Conservation (phyloP, 2,797 vertebrate species). For the Manis pentadactyla region DNA sequence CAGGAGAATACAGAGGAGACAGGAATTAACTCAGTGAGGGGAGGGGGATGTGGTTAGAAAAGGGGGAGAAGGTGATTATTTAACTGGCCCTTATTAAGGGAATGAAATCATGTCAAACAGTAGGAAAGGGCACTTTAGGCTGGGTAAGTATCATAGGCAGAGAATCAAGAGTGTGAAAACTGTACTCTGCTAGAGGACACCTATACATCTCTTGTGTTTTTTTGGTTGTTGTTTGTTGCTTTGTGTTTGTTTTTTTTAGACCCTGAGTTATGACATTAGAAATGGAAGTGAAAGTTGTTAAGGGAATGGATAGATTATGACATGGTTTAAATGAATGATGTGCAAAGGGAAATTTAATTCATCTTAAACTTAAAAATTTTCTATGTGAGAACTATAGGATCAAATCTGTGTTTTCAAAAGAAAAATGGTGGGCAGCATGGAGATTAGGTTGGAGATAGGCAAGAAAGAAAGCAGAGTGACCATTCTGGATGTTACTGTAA, state of each 20-base stretch:
- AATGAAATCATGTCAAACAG: constrained; percentile 27
- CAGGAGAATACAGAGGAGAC: neutral
- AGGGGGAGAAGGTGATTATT: constrained; percentile 27
- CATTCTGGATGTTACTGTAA: neutral
- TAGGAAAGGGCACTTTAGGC: neutral
- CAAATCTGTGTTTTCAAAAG: neutral
- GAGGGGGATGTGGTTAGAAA: neutral
- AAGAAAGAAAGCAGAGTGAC: neutral
- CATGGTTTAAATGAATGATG: neutral
- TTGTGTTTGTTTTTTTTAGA: neutral
- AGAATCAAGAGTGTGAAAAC: constrained; percentile 12
- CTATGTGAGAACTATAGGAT: neutral
- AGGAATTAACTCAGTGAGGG: neutral
- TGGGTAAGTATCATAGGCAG: neutral
- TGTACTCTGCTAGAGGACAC: neutral
- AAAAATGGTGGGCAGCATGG: neutral
- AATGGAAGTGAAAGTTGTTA: neutral
- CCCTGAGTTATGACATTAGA: neutral
- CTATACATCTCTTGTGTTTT: neutral
- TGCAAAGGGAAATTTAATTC: neutral
- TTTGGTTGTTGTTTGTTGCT: neutral
- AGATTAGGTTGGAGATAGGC: neutral
- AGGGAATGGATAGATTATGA: neutral
- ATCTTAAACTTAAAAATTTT: neutral
- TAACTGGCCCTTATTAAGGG: neutral